Evolutionary conservation across 2,888 invertebrate species (phyloP), one percentile per base, ranked within the genome.

Genomic region (Electrophaes corylata): DNA sequence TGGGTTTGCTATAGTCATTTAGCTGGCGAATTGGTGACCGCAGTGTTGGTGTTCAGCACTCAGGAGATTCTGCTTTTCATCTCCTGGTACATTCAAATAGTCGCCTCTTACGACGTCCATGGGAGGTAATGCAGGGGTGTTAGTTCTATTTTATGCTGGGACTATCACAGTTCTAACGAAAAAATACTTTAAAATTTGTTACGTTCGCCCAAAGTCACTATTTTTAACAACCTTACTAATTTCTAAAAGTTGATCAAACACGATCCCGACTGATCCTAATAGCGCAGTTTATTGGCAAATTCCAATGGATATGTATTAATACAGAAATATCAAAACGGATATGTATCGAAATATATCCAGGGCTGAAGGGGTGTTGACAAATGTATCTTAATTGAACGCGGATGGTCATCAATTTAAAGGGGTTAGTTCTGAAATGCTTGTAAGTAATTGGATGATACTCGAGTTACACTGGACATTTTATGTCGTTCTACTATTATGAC

Each of bases 371-470:
- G 19, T 4, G 20, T 11, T 46, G 46, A 47, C 20, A 46, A 40
- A 33, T 53, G 31, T 37, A 18, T 33, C 48, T 12, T 48, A 14
- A 33, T 48, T 43, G 43, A 43, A 12, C 16, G 37, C 31, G 33
- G n/a, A 35, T 49, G 37, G 37, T 37, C 43, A 31, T 48, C 48
- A 55, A 49, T 55, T 43, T 37, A 6, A 26, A 37, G 26, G 55
- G 47, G 8, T 54, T 54, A 26, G 18, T 47, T 40, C 20, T 5
- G 23, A 11, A 14, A 37, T 39, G 18, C 26, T 29, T 35, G 35
- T 20, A 10, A 19, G 23, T 19, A 40, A 49, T 49, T 33, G 12
- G 35, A 35, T 35, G 8, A 2, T 29, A 29, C 10, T 29, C 26
- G 2, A 29, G 6, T 4, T 5, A 1, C 5, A 6, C 2, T 5